Conservation (phyloP, 1,140 invertebrate genomes). For the Drosophila sturtevanti region DNA sequence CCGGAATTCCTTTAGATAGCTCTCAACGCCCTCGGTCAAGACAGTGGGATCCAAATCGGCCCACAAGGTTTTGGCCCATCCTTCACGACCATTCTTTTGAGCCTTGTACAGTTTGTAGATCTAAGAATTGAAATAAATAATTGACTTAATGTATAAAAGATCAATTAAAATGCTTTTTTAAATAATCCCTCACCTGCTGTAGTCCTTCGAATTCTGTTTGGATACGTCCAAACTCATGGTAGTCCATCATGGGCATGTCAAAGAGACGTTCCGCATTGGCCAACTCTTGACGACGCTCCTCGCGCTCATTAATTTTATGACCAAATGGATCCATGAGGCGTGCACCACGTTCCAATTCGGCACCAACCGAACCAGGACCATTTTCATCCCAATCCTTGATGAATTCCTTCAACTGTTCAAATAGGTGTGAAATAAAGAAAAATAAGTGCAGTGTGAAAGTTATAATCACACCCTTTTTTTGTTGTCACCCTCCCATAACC, state of each 20-base stretch:
- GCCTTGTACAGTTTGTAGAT: conserved; percentile 91
- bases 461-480: conserved; percentile 13
- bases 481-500: not conserved
- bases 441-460: conserved; percentile 39
- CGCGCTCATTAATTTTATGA: conserved; percentile 87
- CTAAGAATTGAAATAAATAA: conserved; percentile 43
- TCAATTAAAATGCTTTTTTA: not conserved
- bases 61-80: conserved; percentile 94
- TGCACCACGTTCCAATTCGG: conserved; percentile 89
- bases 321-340: conserved; percentile 88
- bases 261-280: conserved; percentile 92
- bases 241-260: conserved; percentile 91
- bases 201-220: conserved; percentile 89
- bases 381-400: conserved; percentile 88
- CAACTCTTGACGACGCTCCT: conserved; percentile 87
- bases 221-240: conserved; percentile 88
- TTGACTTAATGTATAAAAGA: not conserved
- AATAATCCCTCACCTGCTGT: conserved; percentile 82
- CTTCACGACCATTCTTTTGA: conserved; percentile 89
- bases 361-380: conserved; percentile 90
- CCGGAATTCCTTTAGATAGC: conserved; percentile 90
- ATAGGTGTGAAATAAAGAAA: conserved; percentile 5
- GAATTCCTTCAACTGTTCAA: conserved; percentile 85
- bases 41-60: conserved; percentile 91
- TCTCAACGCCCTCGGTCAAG: conserved; percentile 93